These are phyloP conservation scores for Chelonoidis abingdonii DNA, from an alignment of 2,113 vertebrate species.

Conservation along the genomic window DNA sequence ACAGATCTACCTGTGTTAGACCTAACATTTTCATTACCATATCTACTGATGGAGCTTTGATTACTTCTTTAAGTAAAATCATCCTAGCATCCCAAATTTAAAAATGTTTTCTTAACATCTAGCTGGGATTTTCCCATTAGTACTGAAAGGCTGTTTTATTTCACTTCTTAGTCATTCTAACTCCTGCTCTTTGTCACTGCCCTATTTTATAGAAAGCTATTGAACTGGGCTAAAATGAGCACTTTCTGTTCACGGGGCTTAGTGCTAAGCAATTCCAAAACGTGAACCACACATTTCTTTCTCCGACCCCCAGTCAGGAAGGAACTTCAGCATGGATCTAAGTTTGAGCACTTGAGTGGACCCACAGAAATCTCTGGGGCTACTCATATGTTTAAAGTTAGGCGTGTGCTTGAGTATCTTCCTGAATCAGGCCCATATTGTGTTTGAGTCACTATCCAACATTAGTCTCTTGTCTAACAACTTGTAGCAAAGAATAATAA, in stretches of 20 bases:
- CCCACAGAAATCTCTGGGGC: neutral
- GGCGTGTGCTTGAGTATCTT: neutral
- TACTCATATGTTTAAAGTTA: neutral
- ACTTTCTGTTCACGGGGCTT: neutral
- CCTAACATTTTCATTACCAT: neutral
- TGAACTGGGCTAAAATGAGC: neutral
- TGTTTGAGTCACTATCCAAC: neutral
- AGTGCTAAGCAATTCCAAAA: neutral
- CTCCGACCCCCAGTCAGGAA: neutral
- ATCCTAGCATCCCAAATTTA: neutral
- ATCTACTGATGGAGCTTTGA: neutral
- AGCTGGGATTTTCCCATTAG: neutral
- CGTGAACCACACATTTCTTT: neutral
- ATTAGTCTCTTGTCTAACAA: neutral
- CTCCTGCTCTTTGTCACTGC: neutral
- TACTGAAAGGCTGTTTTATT: neutral
- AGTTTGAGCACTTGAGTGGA: neutral
- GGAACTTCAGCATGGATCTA: neutral
- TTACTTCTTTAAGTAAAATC: no score
- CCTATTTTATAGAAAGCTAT: neutral
- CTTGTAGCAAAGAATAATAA: slow-evolving; percentile 1
- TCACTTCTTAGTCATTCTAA: neutral
- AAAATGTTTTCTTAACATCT: neutral
- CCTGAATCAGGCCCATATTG: neutral
- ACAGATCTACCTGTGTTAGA: neutral